These are phyloP conservation scores for Trisateles emortualis DNA, from an alignment of 2,888 invertebrate species.

Conservation along the genomic window DNA sequence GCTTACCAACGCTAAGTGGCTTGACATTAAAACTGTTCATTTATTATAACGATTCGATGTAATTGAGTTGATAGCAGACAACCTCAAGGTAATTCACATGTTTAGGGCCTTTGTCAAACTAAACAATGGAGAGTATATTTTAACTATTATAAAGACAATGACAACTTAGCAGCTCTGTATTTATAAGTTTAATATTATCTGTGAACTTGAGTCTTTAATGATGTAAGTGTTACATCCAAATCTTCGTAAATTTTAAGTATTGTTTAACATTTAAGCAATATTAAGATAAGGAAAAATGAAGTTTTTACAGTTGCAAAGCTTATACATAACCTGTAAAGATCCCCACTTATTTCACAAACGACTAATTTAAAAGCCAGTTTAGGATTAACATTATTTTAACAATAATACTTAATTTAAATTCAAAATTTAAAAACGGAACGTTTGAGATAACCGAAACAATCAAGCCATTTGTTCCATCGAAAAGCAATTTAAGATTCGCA, in stretches of 20 bases:
- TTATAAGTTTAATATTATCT: slow-evolving; percentile 21
- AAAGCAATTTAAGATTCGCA: slow-evolving; percentile 56
- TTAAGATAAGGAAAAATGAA: slow-evolving; percentile 24
- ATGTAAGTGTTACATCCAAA: slow-evolving; percentile 35
- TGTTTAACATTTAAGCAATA: slow-evolving; percentile 26
- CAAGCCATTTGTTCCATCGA: slow-evolving; percentile 47
- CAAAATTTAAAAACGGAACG: slow-evolving; percentile 24
- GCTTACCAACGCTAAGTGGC: slow-evolving; percentile 19
- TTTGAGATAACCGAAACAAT: slow-evolving; percentile 43
- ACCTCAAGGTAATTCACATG: slow-evolving; percentile 68
- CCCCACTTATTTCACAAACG: not conserved
- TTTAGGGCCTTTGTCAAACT: slow-evolving; percentile 58
- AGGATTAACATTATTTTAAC: slow-evolving; percentile 5
- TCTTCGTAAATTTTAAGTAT: slow-evolving; percentile 12
- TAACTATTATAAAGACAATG: slow-evolving; percentile 44
- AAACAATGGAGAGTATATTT: slow-evolving; percentile 54
- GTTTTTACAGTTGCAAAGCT: slow-evolving; percentile 18
- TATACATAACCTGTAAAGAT: slow-evolving; percentile 22
- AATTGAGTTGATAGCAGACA: slow-evolving; percentile 44
- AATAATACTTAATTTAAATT: slow-evolving; percentile 13
- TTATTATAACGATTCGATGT: slow-evolving; percentile 42
- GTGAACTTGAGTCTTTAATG: slow-evolving; percentile 34
- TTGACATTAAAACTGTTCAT: slow-evolving; percentile 38
- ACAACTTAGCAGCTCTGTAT: slow-evolving; percentile 39
- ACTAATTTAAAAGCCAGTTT: not conserved